Conservation (phyloP, 2,888 invertebrate species). For the Noctua comes region DNA sequence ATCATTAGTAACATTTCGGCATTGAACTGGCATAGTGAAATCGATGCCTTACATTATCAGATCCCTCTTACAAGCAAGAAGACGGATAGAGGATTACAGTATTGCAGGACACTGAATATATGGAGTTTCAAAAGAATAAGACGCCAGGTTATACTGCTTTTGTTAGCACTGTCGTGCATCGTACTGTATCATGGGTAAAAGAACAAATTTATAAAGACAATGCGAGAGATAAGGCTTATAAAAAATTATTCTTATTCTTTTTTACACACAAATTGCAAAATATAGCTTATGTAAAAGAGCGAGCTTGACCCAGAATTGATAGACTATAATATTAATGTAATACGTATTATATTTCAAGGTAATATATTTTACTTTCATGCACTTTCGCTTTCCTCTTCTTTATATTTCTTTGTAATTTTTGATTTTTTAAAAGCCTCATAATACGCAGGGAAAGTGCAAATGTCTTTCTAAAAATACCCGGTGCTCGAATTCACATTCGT, state of each 20-base stretch:
- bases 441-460: constrained; percentile 7
- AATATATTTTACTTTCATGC: neutral
- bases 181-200: neutral
- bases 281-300: too few relatives aligned
- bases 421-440: neutral
- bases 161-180: neutral
- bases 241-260: neutral
- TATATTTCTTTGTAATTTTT: neutral
- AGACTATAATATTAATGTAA: neutral
- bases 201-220: neutral
- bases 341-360: neutral
- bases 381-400: neutral
- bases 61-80: too few relatives aligned
- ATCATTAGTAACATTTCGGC: neutral
- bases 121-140: neutral
- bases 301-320: too few relatives aligned
- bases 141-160: neutral
- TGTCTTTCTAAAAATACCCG: neutral
- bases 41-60: neutral
- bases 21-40: neutral
- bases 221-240: neutral
- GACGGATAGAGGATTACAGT: too few relatives aligned
- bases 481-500: constrained; percentile 18
- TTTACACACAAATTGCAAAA: too few relatives aligned
- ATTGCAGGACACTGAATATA: neutral